phyloP scores from a whole-genome alignment of 92 coral and sea anemone genomes.

The Umimayanthus kanabou region DNA sequence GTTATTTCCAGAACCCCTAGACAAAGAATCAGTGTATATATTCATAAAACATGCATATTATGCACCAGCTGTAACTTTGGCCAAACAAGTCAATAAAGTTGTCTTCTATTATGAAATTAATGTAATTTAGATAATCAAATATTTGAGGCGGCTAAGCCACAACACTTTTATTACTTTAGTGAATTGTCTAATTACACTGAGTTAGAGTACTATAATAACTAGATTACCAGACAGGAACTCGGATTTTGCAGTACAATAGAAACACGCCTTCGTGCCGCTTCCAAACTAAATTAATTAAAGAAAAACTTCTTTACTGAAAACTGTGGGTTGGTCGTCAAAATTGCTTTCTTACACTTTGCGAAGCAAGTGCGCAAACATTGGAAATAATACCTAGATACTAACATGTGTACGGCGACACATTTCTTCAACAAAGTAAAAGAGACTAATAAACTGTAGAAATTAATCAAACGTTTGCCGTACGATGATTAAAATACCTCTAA shows the following conservation, averaged over 20 bases:
- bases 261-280: slow-evolving; percentile 9
- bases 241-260: slow-evolving; percentile 18
- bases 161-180: neutral
- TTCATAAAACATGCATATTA: no score
- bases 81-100: neutral
- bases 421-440: neutral
- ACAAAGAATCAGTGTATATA: no score
- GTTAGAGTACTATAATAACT: neutral
- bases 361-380: slow-evolving; percentile 10
- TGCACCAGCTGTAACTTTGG: neutral
- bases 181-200: neutral
- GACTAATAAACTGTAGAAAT: neutral
- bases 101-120: slow-evolving; percentile 8
- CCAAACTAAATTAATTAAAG: slow-evolving; percentile 19
- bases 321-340: slow-evolving; percentile 12
- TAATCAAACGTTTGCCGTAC: neutral
- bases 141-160: slow-evolving; percentile 1
- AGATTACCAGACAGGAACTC: neutral
- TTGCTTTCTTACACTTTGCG: neutral
- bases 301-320: neutral
- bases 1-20: no score
- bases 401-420: neutral
- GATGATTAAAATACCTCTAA: neutral
- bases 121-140: slow-evolving; percentile 5
- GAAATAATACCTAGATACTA: neutral